Evolutionary conservation across 2,888 invertebrate species (phyloP).

Genomic region (Mesorhabditis belari): DNA sequence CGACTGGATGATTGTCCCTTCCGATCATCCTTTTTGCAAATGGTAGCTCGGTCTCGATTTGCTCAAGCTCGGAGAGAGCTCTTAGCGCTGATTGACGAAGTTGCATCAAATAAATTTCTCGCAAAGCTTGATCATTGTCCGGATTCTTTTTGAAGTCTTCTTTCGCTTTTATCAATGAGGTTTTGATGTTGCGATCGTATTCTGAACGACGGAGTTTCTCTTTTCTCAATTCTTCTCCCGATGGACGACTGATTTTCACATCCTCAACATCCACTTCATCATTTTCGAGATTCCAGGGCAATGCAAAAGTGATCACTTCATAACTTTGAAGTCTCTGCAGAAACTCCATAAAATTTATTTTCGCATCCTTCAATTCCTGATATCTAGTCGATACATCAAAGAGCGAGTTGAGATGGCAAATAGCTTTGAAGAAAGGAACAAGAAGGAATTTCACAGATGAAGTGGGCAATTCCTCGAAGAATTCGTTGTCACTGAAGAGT

Average conservation of each 20-base stretch:
- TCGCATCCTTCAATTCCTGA: slow-evolving; percentile 22
- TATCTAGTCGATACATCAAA: slow-evolving; percentile 13
- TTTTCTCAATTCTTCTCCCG: slow-evolving; percentile 12
- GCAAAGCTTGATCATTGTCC: slow-evolving; percentile 13
- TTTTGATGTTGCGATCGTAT: slow-evolving; percentile 15
- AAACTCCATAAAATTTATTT: slow-evolving; percentile 14
- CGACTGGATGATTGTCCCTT: slow-evolving; percentile 1
- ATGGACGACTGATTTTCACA: not conserved
- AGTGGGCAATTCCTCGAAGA: not conserved
- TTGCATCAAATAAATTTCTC: slow-evolving; percentile 30
- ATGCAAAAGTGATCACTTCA: slow-evolving; percentile 20
- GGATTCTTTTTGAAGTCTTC: slow-evolving; percentile 11
- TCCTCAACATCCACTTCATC: not conserved
- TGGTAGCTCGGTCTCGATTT: slow-evolving; percentile 36
- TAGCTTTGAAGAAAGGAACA: not conserved
- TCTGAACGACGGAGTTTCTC: slow-evolving; percentile 13
- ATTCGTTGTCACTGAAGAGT: not conserved
- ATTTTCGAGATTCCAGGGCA: slow-evolving; percentile 30
- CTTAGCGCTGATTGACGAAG: slow-evolving; percentile 33
- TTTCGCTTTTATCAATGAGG: slow-evolving; percentile 2
- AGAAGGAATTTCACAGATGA: not conserved
- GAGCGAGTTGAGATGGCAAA: slow-evolving; percentile 9
- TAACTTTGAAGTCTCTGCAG: slow-evolving; percentile 26
- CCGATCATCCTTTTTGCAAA: slow-evolving; percentile 23
- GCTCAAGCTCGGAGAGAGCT: slow-evolving; percentile 30